Base-by-base conservation (phyloP, 2,888 invertebrate genomes). In the Watsonalla binaria region DNA sequence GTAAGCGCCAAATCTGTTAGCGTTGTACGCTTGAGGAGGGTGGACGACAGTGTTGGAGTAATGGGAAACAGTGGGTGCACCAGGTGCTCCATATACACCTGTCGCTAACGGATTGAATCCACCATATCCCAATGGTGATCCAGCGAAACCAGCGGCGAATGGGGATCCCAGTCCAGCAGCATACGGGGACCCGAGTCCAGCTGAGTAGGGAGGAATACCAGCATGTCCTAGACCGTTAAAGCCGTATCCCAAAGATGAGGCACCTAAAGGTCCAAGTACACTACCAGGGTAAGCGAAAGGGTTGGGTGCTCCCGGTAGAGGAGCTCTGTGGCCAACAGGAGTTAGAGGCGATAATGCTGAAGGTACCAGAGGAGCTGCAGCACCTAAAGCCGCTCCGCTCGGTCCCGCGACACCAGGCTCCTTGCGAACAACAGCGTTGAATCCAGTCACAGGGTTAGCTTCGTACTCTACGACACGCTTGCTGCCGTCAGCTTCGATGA, bases 391-490 rank as follows among this genome's bases (percentile, higher is more conserved):
- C 14, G 51, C 58, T 9, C 76, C 76, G 54, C 63, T 62, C 52
- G 63, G 63, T 24, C 68, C 68, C 52, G 79, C 74, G n/a, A 66
- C 57, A 33, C 59, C 60, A 57, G 80, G 80, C 35, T 81, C 81
- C 53, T 84, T 83, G 55, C 79, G 78, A 11, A 84, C 79, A 13
- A 83, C 76, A 51, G 84, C 84, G 58, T 81, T 82, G 63, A 84
- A 84, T 60, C 82, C 83, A 59, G 76, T 69, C 37, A 77, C 74
- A 51, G 83, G 74, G 59, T 85, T 77, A 45, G 83, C 82, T 14
- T 76, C 70, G 62, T 93, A 93, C 62, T 93, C 93, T 2, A 93
- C 93, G 11, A 91, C 91, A 57, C 93, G 90, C 59, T 82, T 83
- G 7, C 91, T 92, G 62, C 93, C 93, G 73, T 93, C 93, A 1